Conservation (phyloP, 2,888 invertebrate genomes). For the Arge pagana region DNA sequence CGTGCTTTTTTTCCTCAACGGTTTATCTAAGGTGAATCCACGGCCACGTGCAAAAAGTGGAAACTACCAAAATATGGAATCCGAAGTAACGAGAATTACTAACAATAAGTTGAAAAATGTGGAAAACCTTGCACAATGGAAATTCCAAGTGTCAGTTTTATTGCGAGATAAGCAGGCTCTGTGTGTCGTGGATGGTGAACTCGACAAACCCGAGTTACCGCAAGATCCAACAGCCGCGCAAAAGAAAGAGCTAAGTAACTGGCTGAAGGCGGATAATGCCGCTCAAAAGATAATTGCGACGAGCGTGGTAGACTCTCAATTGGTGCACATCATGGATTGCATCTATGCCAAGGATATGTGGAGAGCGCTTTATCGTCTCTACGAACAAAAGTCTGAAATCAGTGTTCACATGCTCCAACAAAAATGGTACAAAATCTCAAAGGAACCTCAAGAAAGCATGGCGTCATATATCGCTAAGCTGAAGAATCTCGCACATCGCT, state of each 20-base stretch:
- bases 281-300: conserved; percentile 25
- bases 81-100: not conserved
- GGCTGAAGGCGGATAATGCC: conserved; percentile 12
- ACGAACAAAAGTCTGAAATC: conserved; percentile 27
- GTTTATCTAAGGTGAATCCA: conserved; percentile 13
- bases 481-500: conserved; percentile 2
- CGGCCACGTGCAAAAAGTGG: conserved; percentile 24
- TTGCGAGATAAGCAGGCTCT: conserved; percentile 21
- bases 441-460: conserved; percentile 8
- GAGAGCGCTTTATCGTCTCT: conserved; percentile 19
- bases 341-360: conserved; percentile 21
- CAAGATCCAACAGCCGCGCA: not conserved
- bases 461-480: conserved; percentile 15
- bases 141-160: conserved; percentile 23
- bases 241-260: conserved; percentile 1
- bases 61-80: conserved; percentile 12
- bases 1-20: not conserved
- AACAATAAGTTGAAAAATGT: conserved; percentile 22
- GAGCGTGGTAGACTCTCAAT: conserved; percentile 12
- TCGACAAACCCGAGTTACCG: conserved; percentile 2
- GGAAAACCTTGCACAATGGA: conserved; percentile 27
- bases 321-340: conserved; percentile 24
- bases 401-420: conserved; percentile 24
- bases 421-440: conserved; percentile 12
- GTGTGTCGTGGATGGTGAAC: conserved; percentile 5